A percentile compares a stretch with the other conserved stretches of the same genome.
Conservation (phyloP, 2,113 vertebrate species). For the Kryptolebias marmoratus region DNA sequence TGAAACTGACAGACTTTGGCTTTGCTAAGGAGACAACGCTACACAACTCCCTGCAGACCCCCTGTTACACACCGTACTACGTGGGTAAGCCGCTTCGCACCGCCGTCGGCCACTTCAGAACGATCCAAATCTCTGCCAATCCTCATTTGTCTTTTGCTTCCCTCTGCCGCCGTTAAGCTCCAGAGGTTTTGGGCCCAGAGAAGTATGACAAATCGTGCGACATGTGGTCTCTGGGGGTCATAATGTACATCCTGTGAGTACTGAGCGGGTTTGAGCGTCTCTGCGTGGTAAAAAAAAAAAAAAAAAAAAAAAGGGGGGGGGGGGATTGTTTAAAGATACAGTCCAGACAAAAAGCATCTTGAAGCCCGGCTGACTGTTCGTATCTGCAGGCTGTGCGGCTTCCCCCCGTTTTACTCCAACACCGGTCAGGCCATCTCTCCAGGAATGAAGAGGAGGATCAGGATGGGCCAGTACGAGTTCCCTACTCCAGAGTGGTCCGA, state of each 20-base stretch:
- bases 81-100: conserved; percentile 86
- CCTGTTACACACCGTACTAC: conserved; percentile 98
- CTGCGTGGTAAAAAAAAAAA: neutral
- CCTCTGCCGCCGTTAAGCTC: conserved; percentile 80
- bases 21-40: conserved; percentile 97
- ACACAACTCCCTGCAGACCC: conserved; percentile 94
- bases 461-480: conserved; percentile 98
- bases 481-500: conserved; percentile 96
- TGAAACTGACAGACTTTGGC: conserved; percentile 98
- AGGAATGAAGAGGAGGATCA: conserved; percentile 97
- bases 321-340: neutral
- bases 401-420: conserved; percentile 98
- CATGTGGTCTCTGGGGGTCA: conserved; percentile 99
- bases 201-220: conserved; percentile 99
- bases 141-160: conserved; percentile 6
- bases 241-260: conserved; percentile 99
- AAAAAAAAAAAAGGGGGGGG: too few species aligned
- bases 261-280: neutral
- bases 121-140: neutral
- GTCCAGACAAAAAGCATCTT: neutral
- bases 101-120: too few species aligned
- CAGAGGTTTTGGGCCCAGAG: conserved; percentile 97
- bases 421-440: conserved; percentile 98
- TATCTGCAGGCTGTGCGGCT: conserved; percentile 89
- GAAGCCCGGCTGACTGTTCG: neutral